Conservation (phyloP, 2,797 vertebrate species). For the Macropodus opercularis region DNA sequence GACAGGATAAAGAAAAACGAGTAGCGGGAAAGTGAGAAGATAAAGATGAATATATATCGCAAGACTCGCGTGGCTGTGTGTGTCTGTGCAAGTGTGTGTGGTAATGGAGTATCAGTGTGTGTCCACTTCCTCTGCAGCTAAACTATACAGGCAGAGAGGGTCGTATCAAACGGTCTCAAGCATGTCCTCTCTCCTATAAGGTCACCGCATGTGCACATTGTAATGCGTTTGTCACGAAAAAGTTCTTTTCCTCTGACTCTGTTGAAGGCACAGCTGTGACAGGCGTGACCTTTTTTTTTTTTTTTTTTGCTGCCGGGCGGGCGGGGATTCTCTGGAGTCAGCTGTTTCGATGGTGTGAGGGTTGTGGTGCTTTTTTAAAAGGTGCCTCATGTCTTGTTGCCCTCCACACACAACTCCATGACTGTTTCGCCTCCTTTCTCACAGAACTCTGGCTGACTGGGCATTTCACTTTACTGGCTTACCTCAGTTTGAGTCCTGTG, state of each 20-base stretch:
- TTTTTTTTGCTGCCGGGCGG: conserved; percentile 46
- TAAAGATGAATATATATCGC: conserved; percentile 3
- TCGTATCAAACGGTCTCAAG: conserved; percentile 54
- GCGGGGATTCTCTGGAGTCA: conserved; percentile 66
- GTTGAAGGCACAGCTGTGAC: conserved; percentile 52
- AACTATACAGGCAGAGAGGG: conserved; percentile 56
- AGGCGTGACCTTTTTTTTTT: conserved; percentile 58
- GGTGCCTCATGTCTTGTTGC: conserved; percentile 40
- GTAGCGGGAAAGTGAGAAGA: conserved; percentile 14
- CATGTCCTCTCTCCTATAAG: conserved; percentile 37
- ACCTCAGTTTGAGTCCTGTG: conserved; percentile 11
- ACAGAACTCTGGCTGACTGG: conserved; percentile 25
- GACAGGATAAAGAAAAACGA: conserved; percentile 14
- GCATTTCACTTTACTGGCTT: conserved; percentile 21
- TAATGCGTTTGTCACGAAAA: conserved; percentile 48
- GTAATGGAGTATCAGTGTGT: no score
- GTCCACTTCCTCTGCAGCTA: conserved; percentile 48
- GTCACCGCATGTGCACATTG: conserved; percentile 51
- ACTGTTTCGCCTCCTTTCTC: conserved; percentile 39
- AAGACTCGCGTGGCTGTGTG: not conserved
- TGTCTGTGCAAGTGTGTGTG: conserved; percentile 9
- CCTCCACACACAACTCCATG: conserved; percentile 44
- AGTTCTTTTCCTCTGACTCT: conserved; percentile 51
- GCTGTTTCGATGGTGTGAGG: conserved; percentile 45
- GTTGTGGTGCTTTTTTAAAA: conserved; percentile 50